Evolutionary conservation across 2,113 vertebrate genomes (phyloP).

Genomic region (Procavia capensis): DNA sequence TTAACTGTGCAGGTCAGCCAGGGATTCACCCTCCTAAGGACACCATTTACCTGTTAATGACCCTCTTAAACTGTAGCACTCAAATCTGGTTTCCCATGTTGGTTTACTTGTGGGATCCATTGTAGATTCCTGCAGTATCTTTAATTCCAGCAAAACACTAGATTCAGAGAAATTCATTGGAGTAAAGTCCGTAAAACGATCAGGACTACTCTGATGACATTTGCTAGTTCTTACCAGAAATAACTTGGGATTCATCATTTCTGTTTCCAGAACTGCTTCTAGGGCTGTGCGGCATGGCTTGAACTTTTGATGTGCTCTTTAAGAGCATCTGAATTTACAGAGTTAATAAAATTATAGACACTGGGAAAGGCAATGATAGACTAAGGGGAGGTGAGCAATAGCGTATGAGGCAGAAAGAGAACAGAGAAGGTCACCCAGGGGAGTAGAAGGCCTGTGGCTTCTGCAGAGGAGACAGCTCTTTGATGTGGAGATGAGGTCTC

Average conservation of each 20-base stretch:
- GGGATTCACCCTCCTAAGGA: background rate
- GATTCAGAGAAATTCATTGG: constrained; percentile 38
- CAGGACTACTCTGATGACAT: constrained; percentile 58
- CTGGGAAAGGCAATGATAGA: constrained; percentile 46
- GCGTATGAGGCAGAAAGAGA: background rate
- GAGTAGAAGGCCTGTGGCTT: background rate
- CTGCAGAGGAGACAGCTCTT: constrained; percentile 13
- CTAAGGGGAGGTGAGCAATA: background rate
- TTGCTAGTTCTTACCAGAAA: constrained; percentile 69
- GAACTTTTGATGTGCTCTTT: constrained; percentile 80
- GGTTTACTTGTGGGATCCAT: background rate
- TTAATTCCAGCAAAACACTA: constrained; percentile 4
- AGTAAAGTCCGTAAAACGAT: constrained; percentile 62
- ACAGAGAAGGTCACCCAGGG: background rate
- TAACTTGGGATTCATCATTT: constrained; percentile 72
- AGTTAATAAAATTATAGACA: constrained; percentile 74
- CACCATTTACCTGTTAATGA: background rate
- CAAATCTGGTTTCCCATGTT: background rate
- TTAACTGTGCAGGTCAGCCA: background rate
- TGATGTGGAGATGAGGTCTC: background rate
- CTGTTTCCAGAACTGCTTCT: constrained; percentile 70
- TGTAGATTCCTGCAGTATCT: constrained; percentile 15
- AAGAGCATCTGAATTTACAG: constrained; percentile 69
- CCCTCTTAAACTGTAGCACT: background rate
- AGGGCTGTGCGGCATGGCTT: constrained; percentile 63